phyloP scores from a whole-genome alignment of 2,888 invertebrate genomes.

The Amphipoea oculea region DNA sequence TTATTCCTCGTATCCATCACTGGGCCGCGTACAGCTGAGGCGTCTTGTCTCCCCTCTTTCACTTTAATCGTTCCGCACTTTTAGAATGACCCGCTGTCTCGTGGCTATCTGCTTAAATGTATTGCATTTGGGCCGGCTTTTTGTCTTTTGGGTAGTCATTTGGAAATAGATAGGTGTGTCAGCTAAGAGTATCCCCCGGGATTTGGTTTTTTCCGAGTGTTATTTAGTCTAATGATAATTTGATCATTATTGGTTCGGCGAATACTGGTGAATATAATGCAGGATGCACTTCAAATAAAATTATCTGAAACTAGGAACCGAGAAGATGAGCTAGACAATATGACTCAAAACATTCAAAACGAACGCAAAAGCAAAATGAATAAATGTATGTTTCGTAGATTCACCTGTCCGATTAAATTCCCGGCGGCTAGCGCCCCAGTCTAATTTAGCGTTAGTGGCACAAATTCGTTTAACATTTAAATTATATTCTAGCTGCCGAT shows the following conservation, averaged over 20 bases:
- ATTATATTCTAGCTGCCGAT: conserved; percentile 87
- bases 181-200: conserved; percentile 15
- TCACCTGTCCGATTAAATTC: conserved; percentile 84
- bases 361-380: conserved; percentile 67
- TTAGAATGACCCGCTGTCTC: conserved; percentile 76
- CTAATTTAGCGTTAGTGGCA: conserved; percentile 86
- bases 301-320: conserved; percentile 19
- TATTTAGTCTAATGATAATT: conserved; percentile 14
- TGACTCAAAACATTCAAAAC: conserved; percentile 48
- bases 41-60: conserved; percentile 80
- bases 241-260: neutral
- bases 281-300: conserved; percentile 12
- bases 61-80: conserved; percentile 79
- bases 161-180: conserved; percentile 36
- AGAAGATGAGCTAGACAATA: conserved; percentile 44
- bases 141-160: conserved; percentile 31
- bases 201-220: neutral
- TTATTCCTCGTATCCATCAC: conserved; percentile 88
- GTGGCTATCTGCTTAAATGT: conserved; percentile 62
- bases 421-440: conserved; percentile 77
- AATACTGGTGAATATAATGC: neutral
- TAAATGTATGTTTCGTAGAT: conserved; percentile 72
- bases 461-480: conserved; percentile 89
- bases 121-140: conserved; percentile 48
- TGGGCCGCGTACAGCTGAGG: conserved; percentile 81